These are phyloP conservation scores for Synergus gifuensis DNA, from an alignment of 2,888 invertebrate species.

Conservation along the genomic window DNA sequence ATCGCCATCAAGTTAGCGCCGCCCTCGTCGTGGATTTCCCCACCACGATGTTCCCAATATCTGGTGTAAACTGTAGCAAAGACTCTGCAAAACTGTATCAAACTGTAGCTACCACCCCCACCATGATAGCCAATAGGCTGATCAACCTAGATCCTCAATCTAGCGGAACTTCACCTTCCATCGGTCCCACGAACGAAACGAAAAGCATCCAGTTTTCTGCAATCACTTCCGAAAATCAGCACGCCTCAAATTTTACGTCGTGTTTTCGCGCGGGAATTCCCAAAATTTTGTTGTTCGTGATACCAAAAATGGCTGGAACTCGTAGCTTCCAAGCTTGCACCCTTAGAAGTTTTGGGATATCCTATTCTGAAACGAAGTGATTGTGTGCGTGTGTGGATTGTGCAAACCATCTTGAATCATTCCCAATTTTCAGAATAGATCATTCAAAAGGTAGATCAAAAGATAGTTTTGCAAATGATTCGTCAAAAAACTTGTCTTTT, in stretches of 20 bases:
- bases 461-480: background rate
- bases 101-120: slow-evolving; percentile 13
- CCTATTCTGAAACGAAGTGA: background rate
- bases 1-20: slow-evolving; percentile 9
- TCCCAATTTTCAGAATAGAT: background rate
- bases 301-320: too few species aligned
- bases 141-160: slow-evolving; percentile 42
- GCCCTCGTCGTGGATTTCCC: background rate
- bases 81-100: background rate
- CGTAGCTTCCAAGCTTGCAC: too few species aligned
- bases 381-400: background rate
- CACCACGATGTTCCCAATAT: slow-evolving; percentile 1
- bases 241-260: background rate
- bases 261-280: background rate
- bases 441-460: background rate
- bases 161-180: slow-evolving; percentile 41
- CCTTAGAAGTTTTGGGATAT: background rate
- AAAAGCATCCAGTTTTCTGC: slow-evolving; percentile 27
- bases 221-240: slow-evolving; percentile 20
- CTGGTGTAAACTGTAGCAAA: slow-evolving; percentile 24
- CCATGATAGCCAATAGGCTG: slow-evolving; percentile 20
- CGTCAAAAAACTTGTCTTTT: background rate
- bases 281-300: too few species aligned
- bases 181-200: slow-evolving; percentile 22
- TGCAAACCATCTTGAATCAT: background rate